Conservation (phyloP, 2,888 invertebrate species). For the Xestia c-nigrum region DNA sequence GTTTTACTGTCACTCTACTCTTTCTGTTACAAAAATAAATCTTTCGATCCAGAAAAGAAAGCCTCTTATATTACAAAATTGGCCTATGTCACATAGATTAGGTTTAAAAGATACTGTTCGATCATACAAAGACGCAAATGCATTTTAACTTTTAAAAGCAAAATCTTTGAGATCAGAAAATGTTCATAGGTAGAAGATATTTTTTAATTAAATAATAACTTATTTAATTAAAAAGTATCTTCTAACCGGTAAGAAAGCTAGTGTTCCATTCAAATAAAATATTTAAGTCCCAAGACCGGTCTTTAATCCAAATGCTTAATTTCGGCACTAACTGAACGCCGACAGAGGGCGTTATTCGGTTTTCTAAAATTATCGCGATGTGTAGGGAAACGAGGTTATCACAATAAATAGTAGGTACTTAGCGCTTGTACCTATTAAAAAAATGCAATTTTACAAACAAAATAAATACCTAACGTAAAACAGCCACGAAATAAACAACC, state of each 20-base stretch:
- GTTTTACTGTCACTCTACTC: conserved; percentile 72
- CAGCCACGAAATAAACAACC: not conserved
- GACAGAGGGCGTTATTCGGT: not conserved
- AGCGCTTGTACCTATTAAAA: not conserved
- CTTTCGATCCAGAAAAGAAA: conserved; percentile 74
- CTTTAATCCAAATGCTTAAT: not conserved
- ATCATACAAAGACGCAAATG: conserved; percentile 63
- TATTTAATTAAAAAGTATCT: too few relatives aligned
- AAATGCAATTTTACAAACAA: not conserved
- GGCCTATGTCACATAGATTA: conserved; percentile 56
- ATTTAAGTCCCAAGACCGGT: too few relatives aligned
- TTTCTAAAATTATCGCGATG: not conserved
- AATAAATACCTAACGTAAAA: not conserved
- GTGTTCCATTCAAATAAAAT: too few relatives aligned
- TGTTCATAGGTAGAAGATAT: not conserved
- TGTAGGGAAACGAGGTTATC: not conserved
- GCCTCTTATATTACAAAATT: conserved; percentile 62
- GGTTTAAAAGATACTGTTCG: conserved; percentile 47
- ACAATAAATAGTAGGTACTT: not conserved
- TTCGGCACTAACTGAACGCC: not conserved
- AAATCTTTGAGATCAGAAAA: conserved; percentile 40
- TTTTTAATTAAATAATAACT: not conserved
- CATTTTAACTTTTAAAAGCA: conserved; percentile 19
- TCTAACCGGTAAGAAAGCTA: too few relatives aligned
- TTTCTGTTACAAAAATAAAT: conserved; percentile 87